Base-by-base conservation (phyloP, 2,888 invertebrate species). In the Maniola hyperantus region DNA sequence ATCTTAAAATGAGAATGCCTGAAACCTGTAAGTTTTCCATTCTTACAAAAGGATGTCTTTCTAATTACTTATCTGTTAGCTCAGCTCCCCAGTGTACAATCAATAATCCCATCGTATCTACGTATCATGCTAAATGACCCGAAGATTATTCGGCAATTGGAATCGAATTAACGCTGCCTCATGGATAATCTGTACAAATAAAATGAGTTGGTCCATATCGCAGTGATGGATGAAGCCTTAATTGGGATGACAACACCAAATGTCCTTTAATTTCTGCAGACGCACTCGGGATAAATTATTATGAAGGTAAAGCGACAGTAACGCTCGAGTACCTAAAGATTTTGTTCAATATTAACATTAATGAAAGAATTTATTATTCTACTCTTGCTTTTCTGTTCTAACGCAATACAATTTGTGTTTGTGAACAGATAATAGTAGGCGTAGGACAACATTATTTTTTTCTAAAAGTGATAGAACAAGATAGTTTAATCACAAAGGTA, bases 201-300 rank as follows among this genome's bases (percentile, higher is more conserved):
- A 69, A 66, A 67, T 44, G 64, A 61, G 60, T 20, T 50, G 15
- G 13, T 36, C 18, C 50, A 55, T 44, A 51, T 15, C 64, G 64
- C 46, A 18, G 76, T 80, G 79, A 80, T 79, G 73, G 75, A 81
- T 81, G 75, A 76, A 74, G 71, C 65, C 72, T 73, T 79, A 80
- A 81, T 81, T 79, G 74, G 71, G 70, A 71, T 74, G 79, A 79
- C 81, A 81, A 73, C 76, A 72, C 75, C 79, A 79, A 79, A 75
- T 80, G 79, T 73, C 76, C 71, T 73, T 72, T 71, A 77, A 74
- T 76, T 76, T 73, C 71, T 75, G 71, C 71, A 71, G 73, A 74
- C 74, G 63, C 63, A 61, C 63, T 34, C 55, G 42, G 66, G 64
- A 69, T 50, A 58, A 73, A 72, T 73, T 54, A 39, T 33, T 54